Conservation (phyloP, 2,113 vertebrate species). For the Argyrosomus japonicus region DNA sequence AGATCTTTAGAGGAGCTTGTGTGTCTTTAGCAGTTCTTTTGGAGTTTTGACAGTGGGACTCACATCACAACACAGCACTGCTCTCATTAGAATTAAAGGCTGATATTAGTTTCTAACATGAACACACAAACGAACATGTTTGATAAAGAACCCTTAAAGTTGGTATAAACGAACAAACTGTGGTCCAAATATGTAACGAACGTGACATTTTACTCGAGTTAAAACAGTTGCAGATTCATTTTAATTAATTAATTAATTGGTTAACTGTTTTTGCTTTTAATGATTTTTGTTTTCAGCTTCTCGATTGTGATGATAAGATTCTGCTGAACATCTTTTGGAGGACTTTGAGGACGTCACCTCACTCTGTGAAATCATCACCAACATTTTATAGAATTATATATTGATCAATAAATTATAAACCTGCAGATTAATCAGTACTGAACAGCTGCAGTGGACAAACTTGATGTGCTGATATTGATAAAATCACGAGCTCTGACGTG, state of each 20-base stretch:
- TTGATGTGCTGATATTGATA: too few relatives aligned
- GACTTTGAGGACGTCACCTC: not conserved
- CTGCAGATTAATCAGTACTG: not conserved
- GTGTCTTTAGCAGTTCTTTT: not conserved
- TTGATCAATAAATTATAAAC: not conserved
- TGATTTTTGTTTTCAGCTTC: not conserved
- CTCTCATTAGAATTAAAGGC: not conserved
- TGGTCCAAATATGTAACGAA: not conserved
- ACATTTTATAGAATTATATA: not conserved
- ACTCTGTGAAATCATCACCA: not conserved
- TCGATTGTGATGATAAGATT: not conserved
- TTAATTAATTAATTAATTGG: not conserved
- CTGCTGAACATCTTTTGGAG: not conserved
- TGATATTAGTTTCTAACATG: not conserved
- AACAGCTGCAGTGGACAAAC: not conserved
- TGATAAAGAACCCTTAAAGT: not conserved
- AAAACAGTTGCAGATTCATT: not conserved
- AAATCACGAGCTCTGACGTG: not conserved
- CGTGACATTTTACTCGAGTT: fast-evolving
- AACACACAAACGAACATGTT: not conserved
- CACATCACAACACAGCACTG: not conserved
- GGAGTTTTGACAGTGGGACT: not conserved
- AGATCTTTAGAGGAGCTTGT: not conserved
- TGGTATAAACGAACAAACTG: not conserved
- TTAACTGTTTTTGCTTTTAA: too few relatives aligned